phyloP scores from a whole-genome alignment of 1,140 invertebrate species.

The Pollicipes pollicipes region DNA sequence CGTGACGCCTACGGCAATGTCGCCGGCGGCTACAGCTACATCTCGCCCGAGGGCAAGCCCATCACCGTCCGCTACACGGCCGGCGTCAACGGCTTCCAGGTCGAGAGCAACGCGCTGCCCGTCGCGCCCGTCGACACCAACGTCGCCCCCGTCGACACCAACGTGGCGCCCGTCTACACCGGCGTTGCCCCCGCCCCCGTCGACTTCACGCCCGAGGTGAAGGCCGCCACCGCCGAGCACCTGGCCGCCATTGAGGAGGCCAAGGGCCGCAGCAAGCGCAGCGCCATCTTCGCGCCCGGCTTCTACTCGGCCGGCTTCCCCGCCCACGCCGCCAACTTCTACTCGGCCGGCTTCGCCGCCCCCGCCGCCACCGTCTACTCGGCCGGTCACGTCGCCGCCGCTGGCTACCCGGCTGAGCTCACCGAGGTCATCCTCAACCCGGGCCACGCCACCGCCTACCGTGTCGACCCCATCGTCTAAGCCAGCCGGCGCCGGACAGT shows the following conservation, averaged over 20 bases:
- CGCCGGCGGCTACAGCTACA: slow-evolving; percentile 10
- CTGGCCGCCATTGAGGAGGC: slow-evolving; percentile 12
- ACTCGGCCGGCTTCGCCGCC: slow-evolving; percentile 3
- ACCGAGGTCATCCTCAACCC: slow-evolving; percentile 28
- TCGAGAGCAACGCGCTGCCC: slow-evolving; percentile 13
- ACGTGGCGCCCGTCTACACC: slow-evolving; percentile 20
- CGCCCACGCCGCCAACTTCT: no score
- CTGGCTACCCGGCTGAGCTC: slow-evolving; percentile 25
- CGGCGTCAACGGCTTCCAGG: slow-evolving; percentile 13
- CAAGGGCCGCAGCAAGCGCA: slow-evolving; percentile 4
- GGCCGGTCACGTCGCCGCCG: no score
- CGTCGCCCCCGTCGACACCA: slow-evolving; percentile 13
- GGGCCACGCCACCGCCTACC: slow-evolving; percentile 27
- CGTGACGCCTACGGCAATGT: slow-evolving; percentile 11
- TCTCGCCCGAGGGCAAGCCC: slow-evolving; percentile 7
- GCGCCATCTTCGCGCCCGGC: background rate
- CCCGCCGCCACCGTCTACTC: slow-evolving; percentile 13
- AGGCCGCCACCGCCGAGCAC: slow-evolving; percentile 12
- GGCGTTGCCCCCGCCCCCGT: slow-evolving; percentile 8
- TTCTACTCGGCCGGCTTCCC: background rate
- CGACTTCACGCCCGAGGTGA: slow-evolving; percentile 9
- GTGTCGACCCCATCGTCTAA: slow-evolving; percentile 10
- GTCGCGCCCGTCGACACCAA: slow-evolving; percentile 10
- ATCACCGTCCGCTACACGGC: slow-evolving; percentile 11
- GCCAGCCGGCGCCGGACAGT: no score